A percentile compares a stretch with the other conserved stretches of the same genome.
Evolutionary conservation across 1,140 invertebrate species (phyloP).

Genomic region (Bombus ignitus): DNA sequence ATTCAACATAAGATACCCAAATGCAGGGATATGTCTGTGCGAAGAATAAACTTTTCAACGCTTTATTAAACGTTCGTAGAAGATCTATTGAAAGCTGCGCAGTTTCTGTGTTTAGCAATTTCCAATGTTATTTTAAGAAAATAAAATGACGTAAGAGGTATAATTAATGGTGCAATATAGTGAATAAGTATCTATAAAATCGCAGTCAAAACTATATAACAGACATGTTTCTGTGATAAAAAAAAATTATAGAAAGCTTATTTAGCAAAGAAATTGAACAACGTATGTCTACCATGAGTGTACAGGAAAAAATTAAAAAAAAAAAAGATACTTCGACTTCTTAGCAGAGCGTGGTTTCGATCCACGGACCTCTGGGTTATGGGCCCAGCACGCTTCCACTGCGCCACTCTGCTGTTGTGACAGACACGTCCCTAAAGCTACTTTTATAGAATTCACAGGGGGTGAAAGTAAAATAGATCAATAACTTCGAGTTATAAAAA

Average conservation of each 20-base stretch:
- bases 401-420: conserved; percentile 93
- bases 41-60: too few relatives aligned
- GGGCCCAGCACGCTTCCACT: conserved; percentile 99
- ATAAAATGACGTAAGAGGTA: too few relatives aligned
- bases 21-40: too few relatives aligned
- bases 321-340: background rate
- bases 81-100: too few relatives aligned
- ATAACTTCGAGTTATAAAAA: background rate
- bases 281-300: too few relatives aligned
- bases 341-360: conserved; percentile 95
- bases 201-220: background rate
- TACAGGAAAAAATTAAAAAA: background rate
- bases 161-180: too few relatives aligned
- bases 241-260: background rate
- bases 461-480: background rate
- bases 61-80: too few relatives aligned
- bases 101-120: too few relatives aligned
- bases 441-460: accelerated
- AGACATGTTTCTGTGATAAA: background rate
- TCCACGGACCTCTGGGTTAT: conserved; percentile 99
- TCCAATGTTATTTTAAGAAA: too few relatives aligned
- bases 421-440: accelerated
- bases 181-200: too few relatives aligned
- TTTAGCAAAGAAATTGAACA: background rate
- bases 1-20: too few relatives aligned